Conservation (phyloP, 2,888 invertebrate species). For the Xestoiulus laeticollis region DNA sequence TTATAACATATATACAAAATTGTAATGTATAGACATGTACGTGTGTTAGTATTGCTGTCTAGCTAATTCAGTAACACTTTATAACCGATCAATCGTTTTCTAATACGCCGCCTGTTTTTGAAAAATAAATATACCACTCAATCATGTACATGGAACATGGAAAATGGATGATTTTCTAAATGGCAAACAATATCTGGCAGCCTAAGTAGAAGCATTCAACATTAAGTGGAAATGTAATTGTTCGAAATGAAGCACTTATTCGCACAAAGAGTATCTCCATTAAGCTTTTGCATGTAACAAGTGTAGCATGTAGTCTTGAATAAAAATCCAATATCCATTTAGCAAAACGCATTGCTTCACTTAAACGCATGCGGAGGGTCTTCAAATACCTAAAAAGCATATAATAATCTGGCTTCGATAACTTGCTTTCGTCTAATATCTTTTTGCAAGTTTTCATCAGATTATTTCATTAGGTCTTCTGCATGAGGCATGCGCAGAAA, state of each 20-base stretch:
- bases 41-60: no score
- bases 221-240: background rate
- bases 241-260: background rate
- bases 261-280: background rate
- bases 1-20: no score
- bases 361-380: background rate
- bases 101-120: no score
- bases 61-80: no score
- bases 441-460: background rate
- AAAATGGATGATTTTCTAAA: background rate
- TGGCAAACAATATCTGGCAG: background rate
- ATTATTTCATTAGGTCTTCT: background rate
- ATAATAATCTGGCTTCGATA: background rate
- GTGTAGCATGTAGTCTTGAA: background rate
- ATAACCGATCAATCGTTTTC: no score
- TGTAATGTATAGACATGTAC: no score
- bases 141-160: background rate
- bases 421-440: background rate
- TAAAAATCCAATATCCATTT: slow-evolving; percentile 1
- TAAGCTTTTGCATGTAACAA: background rate
- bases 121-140: background rate
- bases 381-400: background rate
- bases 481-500: no score
- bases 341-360: background rate
- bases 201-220: background rate